A percentile compares a stretch with the other conserved stretches of the same genome.
Evolutionary conservation across 2,113 vertebrate genomes (phyloP).

Genomic region (Eretmochelys imbricata): DNA sequence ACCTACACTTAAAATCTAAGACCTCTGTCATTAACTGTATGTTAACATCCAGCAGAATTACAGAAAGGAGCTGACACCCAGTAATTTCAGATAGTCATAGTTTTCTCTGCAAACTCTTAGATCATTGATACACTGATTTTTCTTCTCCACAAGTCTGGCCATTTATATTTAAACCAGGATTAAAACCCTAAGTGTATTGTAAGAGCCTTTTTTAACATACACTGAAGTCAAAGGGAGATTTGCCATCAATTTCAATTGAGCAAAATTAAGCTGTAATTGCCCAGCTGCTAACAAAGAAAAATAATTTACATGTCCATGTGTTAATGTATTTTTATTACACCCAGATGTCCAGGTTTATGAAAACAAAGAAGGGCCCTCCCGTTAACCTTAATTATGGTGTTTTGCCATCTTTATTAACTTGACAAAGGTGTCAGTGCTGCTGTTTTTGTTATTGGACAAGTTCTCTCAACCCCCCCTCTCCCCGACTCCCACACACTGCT

Average conservation of each 20-base stretch:
- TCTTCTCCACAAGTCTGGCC: not conserved
- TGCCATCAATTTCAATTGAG: not conserved
- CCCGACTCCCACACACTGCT: not conserved
- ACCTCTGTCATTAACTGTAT: constrained; percentile 37
- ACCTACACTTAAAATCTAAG: not conserved
- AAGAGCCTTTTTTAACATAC: not conserved
- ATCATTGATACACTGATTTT: not conserved
- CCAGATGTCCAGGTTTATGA: constrained; percentile 5
- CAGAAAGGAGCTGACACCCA: constrained; percentile 32
- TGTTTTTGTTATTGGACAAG: not conserved
- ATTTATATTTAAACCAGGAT: not conserved
- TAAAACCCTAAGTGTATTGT: not conserved
- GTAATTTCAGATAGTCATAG: not conserved
- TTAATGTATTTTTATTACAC: constrained; percentile 25
- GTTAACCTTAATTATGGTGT: not conserved
- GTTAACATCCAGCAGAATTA: constrained; percentile 30
- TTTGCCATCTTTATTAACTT: not conserved
- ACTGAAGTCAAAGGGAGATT: constrained; percentile 14
- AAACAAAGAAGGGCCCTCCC: not conserved
- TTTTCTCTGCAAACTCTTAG: constrained; percentile 43
- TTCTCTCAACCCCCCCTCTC: not conserved
- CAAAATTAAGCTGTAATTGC: constrained; percentile 15
- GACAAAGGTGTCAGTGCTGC: not conserved
- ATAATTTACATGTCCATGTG: not conserved
- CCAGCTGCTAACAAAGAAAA: constrained; percentile 42